Conservation (phyloP, 2,113 vertebrate genomes). For the Podocnemis expansa region DNA sequence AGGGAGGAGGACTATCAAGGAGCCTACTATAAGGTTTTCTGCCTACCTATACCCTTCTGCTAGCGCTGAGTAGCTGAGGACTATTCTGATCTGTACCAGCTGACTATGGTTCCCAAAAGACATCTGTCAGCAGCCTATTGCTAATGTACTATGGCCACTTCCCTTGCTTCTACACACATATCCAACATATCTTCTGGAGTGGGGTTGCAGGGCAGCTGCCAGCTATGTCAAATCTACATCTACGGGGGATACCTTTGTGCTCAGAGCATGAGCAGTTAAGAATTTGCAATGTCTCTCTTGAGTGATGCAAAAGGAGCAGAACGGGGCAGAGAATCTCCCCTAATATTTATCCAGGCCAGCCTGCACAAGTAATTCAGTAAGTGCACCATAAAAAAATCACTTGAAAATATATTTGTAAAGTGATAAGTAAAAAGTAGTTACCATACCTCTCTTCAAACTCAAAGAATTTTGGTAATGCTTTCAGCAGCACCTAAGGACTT, state of each 20-base stretch:
- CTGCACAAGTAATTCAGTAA: not conserved
- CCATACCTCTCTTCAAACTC: not conserved
- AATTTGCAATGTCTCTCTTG: not conserved
- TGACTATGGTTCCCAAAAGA: not conserved
- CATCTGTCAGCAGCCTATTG: not conserved
- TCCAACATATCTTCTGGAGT: not conserved
- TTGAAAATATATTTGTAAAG: not conserved
- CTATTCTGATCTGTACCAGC: not conserved
- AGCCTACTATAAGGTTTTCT: not conserved
- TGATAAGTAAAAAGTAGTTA: not conserved
- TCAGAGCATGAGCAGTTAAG: fast-evolving
- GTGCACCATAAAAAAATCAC: not conserved
- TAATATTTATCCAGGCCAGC: not conserved
- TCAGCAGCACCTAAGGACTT: not conserved
- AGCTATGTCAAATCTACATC: not conserved
- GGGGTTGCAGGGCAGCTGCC: not conserved
- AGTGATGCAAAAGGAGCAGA: not conserved
- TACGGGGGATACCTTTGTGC: not conserved
- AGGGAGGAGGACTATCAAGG: not conserved
- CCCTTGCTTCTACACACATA: not conserved
- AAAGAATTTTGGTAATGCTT: not conserved
- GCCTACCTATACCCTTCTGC: not conserved
- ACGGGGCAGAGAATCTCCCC: not conserved
- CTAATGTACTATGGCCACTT: not conserved
- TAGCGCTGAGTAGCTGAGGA: fast-evolving